These are phyloP conservation scores for Elgonia sp. DNA, from an alignment of 2,888 invertebrate species.

Conservation along the genomic window DNA sequence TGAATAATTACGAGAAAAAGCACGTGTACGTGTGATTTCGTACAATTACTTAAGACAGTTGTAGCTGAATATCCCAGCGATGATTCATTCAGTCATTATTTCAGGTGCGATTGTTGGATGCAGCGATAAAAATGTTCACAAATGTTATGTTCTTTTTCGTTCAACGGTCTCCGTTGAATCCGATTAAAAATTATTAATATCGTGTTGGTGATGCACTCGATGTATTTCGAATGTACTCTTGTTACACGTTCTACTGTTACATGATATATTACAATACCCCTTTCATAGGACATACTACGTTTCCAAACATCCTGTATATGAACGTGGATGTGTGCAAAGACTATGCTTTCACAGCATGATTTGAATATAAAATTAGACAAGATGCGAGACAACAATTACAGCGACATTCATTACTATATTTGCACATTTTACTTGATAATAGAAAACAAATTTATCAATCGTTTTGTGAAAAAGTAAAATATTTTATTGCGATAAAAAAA, in stretches of 20 bases:
- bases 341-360: conserved; percentile 62
- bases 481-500: too few species aligned
- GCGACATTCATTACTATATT: conserved; percentile 49
- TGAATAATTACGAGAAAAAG: conserved; percentile 13
- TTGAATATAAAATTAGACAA: conserved; percentile 56
- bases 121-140: conserved; percentile 25
- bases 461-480: too few species aligned
- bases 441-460: too few species aligned
- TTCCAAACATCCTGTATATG: conserved; percentile 61
- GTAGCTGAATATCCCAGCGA: conserved; percentile 46
- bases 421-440: conserved; percentile 4
- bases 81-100: conserved; percentile 46
- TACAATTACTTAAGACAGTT: conserved; percentile 45
- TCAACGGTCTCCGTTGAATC: neutral
- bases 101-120: conserved; percentile 34
- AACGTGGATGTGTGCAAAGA: conserved; percentile 36
- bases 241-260: conserved; percentile 35
- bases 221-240: conserved; percentile 5
- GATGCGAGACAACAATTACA: conserved; percentile 48
- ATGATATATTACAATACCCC: conserved; percentile 31
- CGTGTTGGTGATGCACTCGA: neutral
- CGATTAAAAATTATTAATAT: neutral
- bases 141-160: neutral
- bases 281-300: conserved; percentile 44
- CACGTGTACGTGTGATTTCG: conserved; percentile 48